These are phyloP conservation scores for Himalopsyche tibetana DNA, from an alignment of 2,888 invertebrate genomes.

Conservation along the genomic window DNA sequence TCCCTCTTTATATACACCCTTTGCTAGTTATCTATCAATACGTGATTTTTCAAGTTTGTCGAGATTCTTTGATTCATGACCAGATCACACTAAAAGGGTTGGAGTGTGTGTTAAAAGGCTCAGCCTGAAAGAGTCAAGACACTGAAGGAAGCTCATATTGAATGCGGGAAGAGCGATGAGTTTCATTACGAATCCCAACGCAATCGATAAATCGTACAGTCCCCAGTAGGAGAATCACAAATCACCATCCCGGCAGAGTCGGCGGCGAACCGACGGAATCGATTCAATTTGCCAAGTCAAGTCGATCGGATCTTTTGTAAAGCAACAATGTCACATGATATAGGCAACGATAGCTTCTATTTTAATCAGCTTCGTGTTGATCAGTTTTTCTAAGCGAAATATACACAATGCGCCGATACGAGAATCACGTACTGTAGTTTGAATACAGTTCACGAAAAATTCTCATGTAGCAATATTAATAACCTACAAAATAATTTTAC, in stretches of 20 bases:
- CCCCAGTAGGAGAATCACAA: conserved; percentile 53
- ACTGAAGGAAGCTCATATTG: conserved; percentile 47
- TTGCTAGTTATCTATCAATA: not conserved
- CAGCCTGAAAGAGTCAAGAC: conserved; percentile 14
- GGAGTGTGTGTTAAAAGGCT: conserved; percentile 28
- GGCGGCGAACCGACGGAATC: conserved; percentile 61
- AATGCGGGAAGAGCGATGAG: conserved; percentile 54
- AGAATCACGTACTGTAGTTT: too few species aligned
- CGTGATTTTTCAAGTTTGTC: conserved; percentile 7
- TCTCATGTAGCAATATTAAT: too few species aligned
- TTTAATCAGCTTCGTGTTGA: too few species aligned
- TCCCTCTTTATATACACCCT: too few species aligned
- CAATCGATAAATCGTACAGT: conserved; percentile 60
- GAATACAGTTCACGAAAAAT: too few species aligned
- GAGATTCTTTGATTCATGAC: not conserved
- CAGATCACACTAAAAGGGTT: conserved; percentile 1
- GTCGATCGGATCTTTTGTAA: not conserved
- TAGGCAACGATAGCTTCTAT: too few species aligned
- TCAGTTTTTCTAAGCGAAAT: too few species aligned
- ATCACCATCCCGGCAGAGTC: conserved; percentile 52
- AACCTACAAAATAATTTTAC: too few species aligned
- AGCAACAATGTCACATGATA: conserved; percentile 40
- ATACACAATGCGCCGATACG: too few species aligned
- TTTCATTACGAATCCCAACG: conserved; percentile 61
- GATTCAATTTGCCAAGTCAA: conserved; percentile 61